Evolutionary conservation across 1,140 invertebrate genomes (phyloP), one percentile per base, ranked within the genome.

Genomic region (Zaprionus inermis): DNA sequence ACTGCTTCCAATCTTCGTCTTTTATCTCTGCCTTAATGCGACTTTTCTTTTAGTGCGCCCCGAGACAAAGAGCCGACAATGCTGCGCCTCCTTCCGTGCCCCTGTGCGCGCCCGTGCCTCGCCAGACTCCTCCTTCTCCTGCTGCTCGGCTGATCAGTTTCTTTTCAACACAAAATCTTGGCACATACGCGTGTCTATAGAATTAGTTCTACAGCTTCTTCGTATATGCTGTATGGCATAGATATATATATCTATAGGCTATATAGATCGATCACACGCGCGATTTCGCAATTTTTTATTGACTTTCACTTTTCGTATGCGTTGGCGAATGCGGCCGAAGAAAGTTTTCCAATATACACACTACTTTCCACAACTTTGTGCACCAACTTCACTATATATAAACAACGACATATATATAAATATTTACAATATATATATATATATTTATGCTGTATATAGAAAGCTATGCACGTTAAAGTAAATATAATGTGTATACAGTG

Each of bases 281-380:
- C 63, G 83, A 86, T 89, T 88, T 88, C 84, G 77, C 84, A 88
- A 88, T 89, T 74, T 73, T 44, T 59, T 73, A 88, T 88, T 88
- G 54, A 83, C 83, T 88, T 86, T 83, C 68, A 79, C 83, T 88
- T 32, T 32, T 32, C 30, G 30, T 9, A 32, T 32, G 30, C 30
- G 30, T 1, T 10, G 30, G 30, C 12, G 24, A 16, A n/a, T 22
- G 22, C 49, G 11, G 22, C 49, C 12, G 34, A 30, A 30, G 24
- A n/a, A 55, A 20, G 18, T 46, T 46, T 65, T 57, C 57, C 10
- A 32, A 41, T 41, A 52, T 38, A 38, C 36, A 38, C 36, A 44
- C 7, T 3, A 44, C n/a, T 46, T 38, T 51, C 20, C 36, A 38
- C 9, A n/a, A n/a, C n/a, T n/a, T n/a, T n/a, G n/a, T n/a, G n/a